These are phyloP conservation scores for Embidobia sp. DNA, from an alignment of 2,888 invertebrate genomes.

Conservation along the genomic window DNA sequence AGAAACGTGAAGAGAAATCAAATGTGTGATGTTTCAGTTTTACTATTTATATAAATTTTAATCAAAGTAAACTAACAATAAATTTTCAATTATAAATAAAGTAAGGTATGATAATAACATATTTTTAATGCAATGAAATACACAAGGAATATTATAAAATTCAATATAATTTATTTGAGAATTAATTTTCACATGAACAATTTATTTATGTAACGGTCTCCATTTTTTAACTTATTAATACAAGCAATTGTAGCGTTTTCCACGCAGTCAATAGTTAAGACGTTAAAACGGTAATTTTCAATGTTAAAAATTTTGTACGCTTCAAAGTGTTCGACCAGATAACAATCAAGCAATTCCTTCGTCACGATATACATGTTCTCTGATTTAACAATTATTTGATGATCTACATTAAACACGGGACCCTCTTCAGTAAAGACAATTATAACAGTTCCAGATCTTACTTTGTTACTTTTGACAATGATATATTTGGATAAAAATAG, in stretches of 20 bases:
- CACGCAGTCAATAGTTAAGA: not conserved
- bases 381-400: slow-evolving; percentile 3
- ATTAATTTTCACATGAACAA: not conserved
- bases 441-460: slow-evolving; percentile 1
- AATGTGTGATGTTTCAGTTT: too few species aligned
- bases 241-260: not conserved
- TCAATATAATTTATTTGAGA: too few species aligned
- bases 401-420: not conserved
- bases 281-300: not conserved
- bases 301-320: slow-evolving; percentile 25
- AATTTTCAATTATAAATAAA: too few species aligned
- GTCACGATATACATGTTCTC: slow-evolving; percentile 8
- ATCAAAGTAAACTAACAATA: too few species aligned
- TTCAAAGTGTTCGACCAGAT: slow-evolving; percentile 18
- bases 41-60: too few species aligned
- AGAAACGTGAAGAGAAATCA: too few species aligned
- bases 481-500: slow-evolving; percentile 1
- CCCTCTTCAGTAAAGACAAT: slow-evolving; percentile 3
- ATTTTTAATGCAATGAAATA: too few species aligned
- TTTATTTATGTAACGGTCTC: slow-evolving; percentile 10
- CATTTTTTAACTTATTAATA: slow-evolving; percentile 13
- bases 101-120: too few species aligned
- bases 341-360: slow-evolving; percentile 12
- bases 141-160: too few species aligned
- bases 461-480: not conserved